Percentiles rank a stretch among this genome's conserved stretches.
These are phyloP conservation scores for Teleogryllus oceanicus DNA, from an alignment of 2,888 invertebrate genomes.

Conservation along the genomic window DNA sequence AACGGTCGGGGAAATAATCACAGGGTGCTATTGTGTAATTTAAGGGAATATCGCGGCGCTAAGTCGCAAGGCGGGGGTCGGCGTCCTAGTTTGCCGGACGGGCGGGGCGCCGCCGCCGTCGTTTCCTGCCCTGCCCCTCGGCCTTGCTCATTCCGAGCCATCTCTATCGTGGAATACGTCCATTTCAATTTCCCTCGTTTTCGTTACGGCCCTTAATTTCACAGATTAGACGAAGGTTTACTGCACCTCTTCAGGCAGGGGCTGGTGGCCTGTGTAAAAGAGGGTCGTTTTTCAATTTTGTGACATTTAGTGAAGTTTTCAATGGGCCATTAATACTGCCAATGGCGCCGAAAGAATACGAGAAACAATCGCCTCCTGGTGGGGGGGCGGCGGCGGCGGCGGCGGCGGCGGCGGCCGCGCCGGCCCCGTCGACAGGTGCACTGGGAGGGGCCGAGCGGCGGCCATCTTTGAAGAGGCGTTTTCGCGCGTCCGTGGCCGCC, in stretches of 20 bases:
- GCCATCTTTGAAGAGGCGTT: constrained; percentile 7
- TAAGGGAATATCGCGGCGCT: too few species aligned
- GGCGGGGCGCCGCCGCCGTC: too few species aligned
- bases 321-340: background rate
- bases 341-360: constrained; percentile 6
- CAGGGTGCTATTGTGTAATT: background rate
- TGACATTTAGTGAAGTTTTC: constrained; percentile 11
- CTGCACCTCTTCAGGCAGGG: background rate
- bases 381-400: background rate
- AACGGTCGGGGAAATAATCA: background rate
- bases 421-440: background rate
- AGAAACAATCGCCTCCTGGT: background rate
- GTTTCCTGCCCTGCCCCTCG: too few species aligned
- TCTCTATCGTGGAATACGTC: background rate
- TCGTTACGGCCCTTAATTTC: background rate
- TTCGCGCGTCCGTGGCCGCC: background rate
- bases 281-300: background rate
- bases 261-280: background rate
- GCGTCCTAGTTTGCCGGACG: too few species aligned
- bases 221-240: constrained; percentile 1
- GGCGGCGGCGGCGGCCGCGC: background rate
- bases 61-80: too few species aligned
- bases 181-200: constrained; percentile 1
- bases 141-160: too few species aligned
- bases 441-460: background rate